Evolutionary conservation across 2,888 invertebrate species (phyloP).

Genomic region (Erynnis tages): DNA sequence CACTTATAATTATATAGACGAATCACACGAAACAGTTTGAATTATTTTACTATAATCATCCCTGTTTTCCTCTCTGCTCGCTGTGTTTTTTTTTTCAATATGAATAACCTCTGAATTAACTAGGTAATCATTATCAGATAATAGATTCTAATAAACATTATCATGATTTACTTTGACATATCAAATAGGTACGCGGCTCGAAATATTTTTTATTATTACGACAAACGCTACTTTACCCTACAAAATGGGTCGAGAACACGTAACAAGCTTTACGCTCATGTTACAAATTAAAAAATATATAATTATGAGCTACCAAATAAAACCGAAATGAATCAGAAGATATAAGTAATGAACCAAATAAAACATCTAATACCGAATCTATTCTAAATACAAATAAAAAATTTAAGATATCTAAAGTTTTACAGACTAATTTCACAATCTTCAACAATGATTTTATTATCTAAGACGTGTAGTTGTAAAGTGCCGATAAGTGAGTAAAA

Average conservation of each 20-base stretch:
- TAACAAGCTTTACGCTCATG: slow-evolving; percentile 44
- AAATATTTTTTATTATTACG: slow-evolving; percentile 68
- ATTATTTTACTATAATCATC: slow-evolving; percentile 70
- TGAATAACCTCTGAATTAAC: slow-evolving; percentile 72
- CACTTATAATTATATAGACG: slow-evolving; percentile 75
- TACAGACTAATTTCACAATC: slow-evolving; percentile 68
- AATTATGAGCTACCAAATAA: slow-evolving; percentile 45
- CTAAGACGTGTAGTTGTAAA: slow-evolving; percentile 61
- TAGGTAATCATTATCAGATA: slow-evolving; percentile 71
- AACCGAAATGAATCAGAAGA: slow-evolving; percentile 42
- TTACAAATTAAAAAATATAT: slow-evolving; percentile 48
- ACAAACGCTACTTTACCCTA: slow-evolving; percentile 72
- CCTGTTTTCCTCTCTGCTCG: slow-evolving; percentile 80
- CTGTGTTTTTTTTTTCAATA: slow-evolving; percentile 67
- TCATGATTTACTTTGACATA: slow-evolving; percentile 81
- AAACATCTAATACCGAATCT: slow-evolving; percentile 48
- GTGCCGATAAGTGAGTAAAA: slow-evolving; percentile 74
- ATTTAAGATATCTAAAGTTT: slow-evolving; percentile 54
- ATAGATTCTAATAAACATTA: slow-evolving; percentile 78
- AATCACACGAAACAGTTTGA: slow-evolving; percentile 73
- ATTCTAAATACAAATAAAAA: slow-evolving; percentile 63
- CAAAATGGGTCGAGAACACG: slow-evolving; percentile 65
- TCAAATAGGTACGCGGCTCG: slow-evolving; percentile 81
- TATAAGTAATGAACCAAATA: slow-evolving; percentile 36
- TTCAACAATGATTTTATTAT: slow-evolving; percentile 68